Conservation (phyloP, 2,888 invertebrate genomes). For the Epiblema foenella region DNA sequence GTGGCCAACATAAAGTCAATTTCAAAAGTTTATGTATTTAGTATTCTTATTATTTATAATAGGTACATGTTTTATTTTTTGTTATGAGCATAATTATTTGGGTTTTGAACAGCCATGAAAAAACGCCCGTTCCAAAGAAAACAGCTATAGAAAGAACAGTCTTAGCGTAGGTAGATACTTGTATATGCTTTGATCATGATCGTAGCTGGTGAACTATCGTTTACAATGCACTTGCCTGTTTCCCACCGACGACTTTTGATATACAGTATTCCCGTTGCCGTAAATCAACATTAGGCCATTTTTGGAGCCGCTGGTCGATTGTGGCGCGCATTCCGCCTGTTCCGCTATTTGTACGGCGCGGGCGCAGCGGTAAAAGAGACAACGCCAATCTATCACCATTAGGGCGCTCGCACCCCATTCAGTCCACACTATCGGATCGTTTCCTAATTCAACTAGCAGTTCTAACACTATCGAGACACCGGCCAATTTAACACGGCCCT, state of each 20-base stretch:
- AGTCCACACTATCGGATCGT: slow-evolving; percentile 32
- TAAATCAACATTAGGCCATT: slow-evolving; percentile 36
- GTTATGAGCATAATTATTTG: too few relatives aligned
- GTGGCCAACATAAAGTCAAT: neutral
- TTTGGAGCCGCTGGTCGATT: slow-evolving; percentile 25
- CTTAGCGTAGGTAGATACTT: too few relatives aligned
- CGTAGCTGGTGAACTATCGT: slow-evolving; percentile 1
- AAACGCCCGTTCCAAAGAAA: neutral
- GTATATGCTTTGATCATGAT: neutral
- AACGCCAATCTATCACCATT: slow-evolving; percentile 42
- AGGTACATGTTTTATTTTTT: neutral
- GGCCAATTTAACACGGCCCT: slow-evolving; percentile 8
- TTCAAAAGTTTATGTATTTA: neutral
- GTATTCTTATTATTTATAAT: neutral
- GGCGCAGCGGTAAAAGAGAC: slow-evolving; percentile 28
- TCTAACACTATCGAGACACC: slow-evolving; percentile 11
- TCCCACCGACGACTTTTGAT: slow-evolving; percentile 27
- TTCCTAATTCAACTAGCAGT: slow-evolving; percentile 34
- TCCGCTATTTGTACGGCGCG: slow-evolving; percentile 7
- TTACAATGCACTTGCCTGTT: slow-evolving; percentile 18
- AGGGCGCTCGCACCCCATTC: slow-evolving; percentile 35
- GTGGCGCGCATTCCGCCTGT: slow-evolving; percentile 16
- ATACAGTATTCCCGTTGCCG: slow-evolving; percentile 14
- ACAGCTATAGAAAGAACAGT: neutral
- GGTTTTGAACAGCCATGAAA: too few relatives aligned